phyloP scores from a whole-genome alignment of 2,797 vertebrate genomes.

The Pangasius mekongensis region DNA sequence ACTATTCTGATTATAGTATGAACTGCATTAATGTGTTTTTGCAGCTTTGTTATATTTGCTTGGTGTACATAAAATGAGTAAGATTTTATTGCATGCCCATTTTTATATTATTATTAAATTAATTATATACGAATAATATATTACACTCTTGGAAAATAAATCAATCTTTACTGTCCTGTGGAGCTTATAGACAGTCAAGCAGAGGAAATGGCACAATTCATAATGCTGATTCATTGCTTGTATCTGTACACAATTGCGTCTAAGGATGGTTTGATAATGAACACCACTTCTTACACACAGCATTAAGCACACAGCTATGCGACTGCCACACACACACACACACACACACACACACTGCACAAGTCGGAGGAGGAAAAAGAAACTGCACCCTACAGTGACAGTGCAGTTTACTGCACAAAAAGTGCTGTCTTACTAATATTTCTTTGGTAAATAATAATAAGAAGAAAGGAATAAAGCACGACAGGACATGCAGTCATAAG shows the following conservation, averaged over 20 bases:
- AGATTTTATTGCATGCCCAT: background rate
- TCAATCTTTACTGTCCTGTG: background rate
- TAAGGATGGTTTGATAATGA: slow-evolving; percentile 11
- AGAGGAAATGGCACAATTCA: background rate
- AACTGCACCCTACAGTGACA: slow-evolving; percentile 1
- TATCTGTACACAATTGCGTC: background rate
- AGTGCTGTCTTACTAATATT: background rate
- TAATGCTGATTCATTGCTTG: slow-evolving; percentile 3
- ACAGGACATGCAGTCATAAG: background rate
- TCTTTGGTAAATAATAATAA: slow-evolving; percentile 12
- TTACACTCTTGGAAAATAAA: slow-evolving; percentile 4
- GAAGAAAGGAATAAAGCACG: background rate
- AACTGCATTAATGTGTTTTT: background rate
- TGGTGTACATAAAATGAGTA: background rate
- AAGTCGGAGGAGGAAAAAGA: background rate
- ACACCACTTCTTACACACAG: background rate
- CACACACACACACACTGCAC: background rate
- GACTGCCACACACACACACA: background rate
- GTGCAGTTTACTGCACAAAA: background rate
- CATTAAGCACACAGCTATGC: slow-evolving; percentile 3
- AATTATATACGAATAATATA: background rate
- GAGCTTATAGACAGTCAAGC: background rate
- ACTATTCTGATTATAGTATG: background rate
- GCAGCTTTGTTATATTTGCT: background rate
- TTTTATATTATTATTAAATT: background rate